phyloP scores from a whole-genome alignment of 2,888 invertebrate species.

The Dolichomitus sp. region DNA sequence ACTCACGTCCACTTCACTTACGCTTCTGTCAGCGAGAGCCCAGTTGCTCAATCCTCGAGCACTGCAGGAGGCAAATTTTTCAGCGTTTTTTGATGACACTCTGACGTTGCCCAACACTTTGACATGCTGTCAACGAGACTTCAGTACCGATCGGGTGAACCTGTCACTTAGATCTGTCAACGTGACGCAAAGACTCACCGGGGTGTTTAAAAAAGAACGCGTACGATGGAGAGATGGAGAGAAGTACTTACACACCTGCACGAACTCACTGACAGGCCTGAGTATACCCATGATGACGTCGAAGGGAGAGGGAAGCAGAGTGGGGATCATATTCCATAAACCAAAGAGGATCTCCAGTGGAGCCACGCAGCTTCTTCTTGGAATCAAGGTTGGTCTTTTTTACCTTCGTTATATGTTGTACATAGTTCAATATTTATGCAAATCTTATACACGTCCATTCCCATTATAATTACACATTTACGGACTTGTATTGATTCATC shows the following conservation, averaged over 20 bases:
- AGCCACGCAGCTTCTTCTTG: slow-evolving; percentile 44
- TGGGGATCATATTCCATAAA: slow-evolving; percentile 52
- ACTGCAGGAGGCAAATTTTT: slow-evolving; percentile 14
- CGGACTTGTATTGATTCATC: slow-evolving; percentile 28
- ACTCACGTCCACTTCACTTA: slow-evolving; percentile 17
- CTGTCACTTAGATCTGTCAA: slow-evolving; percentile 53
- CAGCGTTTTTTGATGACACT: slow-evolving; percentile 28
- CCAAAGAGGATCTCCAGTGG: slow-evolving; percentile 12
- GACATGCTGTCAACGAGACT: slow-evolving; percentile 72
- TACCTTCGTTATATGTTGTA: slow-evolving; percentile 15
- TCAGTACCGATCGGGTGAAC: slow-evolving; percentile 36
- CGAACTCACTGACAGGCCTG: slow-evolving; percentile 40
- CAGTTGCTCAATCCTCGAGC: neutral
- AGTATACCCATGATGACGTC: slow-evolving; percentile 45
- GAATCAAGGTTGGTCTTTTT: slow-evolving; percentile 57
- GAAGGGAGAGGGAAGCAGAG: slow-evolving; percentile 60
- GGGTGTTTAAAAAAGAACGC: slow-evolving; percentile 6
- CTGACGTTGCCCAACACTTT: slow-evolving; percentile 58
- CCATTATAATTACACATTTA: slow-evolving; percentile 1
- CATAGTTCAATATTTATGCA: slow-evolving; percentile 10
- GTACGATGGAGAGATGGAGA: slow-evolving; percentile 10
- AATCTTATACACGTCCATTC: slow-evolving; percentile 6
- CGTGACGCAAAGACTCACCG: slow-evolving; percentile 24
- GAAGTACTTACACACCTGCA: slow-evolving; percentile 45
- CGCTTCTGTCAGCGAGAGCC: slow-evolving; percentile 42